These are phyloP conservation scores for Pelodytes ibericus DNA, from an alignment of 2,797 vertebrate genomes.

Conservation along the genomic window DNA sequence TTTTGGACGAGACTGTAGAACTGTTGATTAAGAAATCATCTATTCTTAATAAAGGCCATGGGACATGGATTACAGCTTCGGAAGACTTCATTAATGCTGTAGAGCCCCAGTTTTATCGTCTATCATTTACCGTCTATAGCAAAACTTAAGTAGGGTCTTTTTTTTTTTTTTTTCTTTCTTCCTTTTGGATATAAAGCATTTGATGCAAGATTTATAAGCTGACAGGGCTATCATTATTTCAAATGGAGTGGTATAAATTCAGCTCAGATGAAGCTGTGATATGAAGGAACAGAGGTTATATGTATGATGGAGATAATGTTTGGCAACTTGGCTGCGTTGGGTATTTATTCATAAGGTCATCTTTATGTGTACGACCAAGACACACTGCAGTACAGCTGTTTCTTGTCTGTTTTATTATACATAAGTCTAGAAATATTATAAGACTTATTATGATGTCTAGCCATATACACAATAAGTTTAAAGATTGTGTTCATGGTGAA, in stretches of 20 bases:
- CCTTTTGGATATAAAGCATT: conserved; percentile 18
- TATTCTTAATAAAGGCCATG: conserved; percentile 40
- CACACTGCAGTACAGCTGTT: no score
- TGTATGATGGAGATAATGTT: conserved; percentile 8
- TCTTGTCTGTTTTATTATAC: no score
- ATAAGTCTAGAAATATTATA: no score
- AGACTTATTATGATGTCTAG: no score
- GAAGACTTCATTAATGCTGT: conserved; percentile 22
- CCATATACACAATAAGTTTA: no score
- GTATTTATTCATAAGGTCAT: not conserved
- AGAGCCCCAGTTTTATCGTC: conserved; percentile 4
- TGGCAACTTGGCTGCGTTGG: not conserved
- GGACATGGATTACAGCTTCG: conserved; percentile 4
- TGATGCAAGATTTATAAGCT: conserved; percentile 39
- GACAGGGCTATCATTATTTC: conserved; percentile 41
- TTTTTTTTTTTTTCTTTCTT: not conserved
- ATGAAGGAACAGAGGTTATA: conserved; percentile 12
- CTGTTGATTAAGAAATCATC: conserved; percentile 42
- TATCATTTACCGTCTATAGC: conserved; percentile 24
- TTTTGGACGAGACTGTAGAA: conserved; percentile 24
- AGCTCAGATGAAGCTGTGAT: not conserved
- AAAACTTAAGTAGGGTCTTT: not conserved
- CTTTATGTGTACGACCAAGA: no score
- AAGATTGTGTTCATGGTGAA: no score
- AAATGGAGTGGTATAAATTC: conserved; percentile 31